phyloP scores from a whole-genome alignment of 2,888 invertebrate genomes.

The Philopedon plagiatum region DNA sequence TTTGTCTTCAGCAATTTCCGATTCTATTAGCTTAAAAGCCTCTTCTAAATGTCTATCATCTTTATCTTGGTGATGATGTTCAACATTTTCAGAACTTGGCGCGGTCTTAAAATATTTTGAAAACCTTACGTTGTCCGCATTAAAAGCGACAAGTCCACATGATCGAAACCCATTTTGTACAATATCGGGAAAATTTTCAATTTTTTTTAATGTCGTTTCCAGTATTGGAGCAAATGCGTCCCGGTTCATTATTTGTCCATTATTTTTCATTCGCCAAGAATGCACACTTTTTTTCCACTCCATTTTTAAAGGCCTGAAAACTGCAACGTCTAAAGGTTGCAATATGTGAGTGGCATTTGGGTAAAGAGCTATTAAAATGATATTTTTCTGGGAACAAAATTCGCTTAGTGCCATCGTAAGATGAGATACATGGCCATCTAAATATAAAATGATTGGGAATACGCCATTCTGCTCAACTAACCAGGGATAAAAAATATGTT shows the following conservation, averaged over 20 bases:
- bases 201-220: neutral
- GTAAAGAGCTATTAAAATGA: constrained; percentile 27
- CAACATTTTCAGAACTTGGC: neutral
- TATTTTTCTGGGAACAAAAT: constrained; percentile 37
- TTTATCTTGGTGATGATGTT: neutral
- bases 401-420: constrained; percentile 32
- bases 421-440: constrained; percentile 48
- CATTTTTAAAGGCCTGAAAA: constrained; percentile 42
- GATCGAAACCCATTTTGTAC: constrained; percentile 35
- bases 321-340: too few relatives aligned
- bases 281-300: too few relatives aligned
- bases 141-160: constrained; percentile 39
- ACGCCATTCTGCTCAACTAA: constrained; percentile 4
- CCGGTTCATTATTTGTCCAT: neutral
- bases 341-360: constrained; percentile 50
- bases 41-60: neutral
- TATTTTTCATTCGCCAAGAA: too few relatives aligned
- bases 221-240: neutral
- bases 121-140: constrained; percentile 31
- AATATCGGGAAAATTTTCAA: constrained; percentile 30
- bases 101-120: constrained; percentile 30
- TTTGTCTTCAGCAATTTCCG: constrained; percentile 11
- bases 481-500: constrained; percentile 38
- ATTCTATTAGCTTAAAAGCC: neutral
- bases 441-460: constrained; percentile 33